Base-by-base conservation (phyloP, 53 echinoderm and acorn worm genomes). In the Echinarachnius parma region DNA sequence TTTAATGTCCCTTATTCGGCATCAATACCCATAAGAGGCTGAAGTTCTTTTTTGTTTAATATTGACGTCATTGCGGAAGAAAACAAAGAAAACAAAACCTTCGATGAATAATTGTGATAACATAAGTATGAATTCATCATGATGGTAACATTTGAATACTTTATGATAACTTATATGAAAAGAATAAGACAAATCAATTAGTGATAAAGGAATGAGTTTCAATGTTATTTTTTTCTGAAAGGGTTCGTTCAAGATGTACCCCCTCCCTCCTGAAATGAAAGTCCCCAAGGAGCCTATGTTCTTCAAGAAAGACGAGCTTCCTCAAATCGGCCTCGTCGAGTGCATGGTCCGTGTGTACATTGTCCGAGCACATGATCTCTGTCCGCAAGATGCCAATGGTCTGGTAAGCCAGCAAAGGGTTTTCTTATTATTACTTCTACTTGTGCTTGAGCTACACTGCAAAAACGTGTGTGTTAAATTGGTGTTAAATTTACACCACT, bases 171-270 rank as follows among this genome's bases (percentile, higher is more conserved):
- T n/a, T n/a, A n/a, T n/a, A n/a, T n/a, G n/a, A n/a, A n/a, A 5
- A 19, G 23, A 18, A 18, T 7, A 27, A 28, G 25, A 57, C 3
- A 14, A 7, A 57, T 28, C 8, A 27, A 39, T 9, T 7, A 39
- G 13, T 39, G 42, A 39, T 9, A 13, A 39, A 39, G 42, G n/a
- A n/a, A n/a, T n/a, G n/a, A n/a, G n/a, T n/a, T n/a, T n/a, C n/a
- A n/a, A n/a, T n/a, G n/a, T n/a, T n/a, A n/a, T n/a, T n/a, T n/a
- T n/a, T n/a, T n/a, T n/a, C n/a, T n/a, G 31, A 4, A 81, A 98
- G 98, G 98, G 91, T 15, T 68, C 88, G 13, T 98, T 98, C 86
- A 87, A 85, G 53, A 82, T 98, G 45, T 98, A 98, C 79, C 91
- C 98, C 9, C 77, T 92, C 31, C 91, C 98, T 7, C 85, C 85